Base-by-base conservation (phyloP, 2,797 vertebrate species). In the Remorina albescens region DNA sequence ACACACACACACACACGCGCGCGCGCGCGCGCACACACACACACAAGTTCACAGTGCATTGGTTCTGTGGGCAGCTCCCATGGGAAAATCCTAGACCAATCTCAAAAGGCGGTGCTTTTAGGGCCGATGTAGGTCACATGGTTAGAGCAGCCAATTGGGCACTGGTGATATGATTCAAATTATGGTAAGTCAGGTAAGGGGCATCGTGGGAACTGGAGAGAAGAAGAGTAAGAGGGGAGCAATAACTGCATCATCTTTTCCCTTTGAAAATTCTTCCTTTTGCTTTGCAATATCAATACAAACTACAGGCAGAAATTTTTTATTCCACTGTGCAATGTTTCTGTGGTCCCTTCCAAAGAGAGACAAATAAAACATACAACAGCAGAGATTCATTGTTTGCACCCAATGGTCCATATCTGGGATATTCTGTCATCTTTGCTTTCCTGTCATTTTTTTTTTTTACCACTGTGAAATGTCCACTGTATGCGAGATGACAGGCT, bases 71-170 rank as follows among this genome's bases (percentile, higher is more conserved):
- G 91, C 88, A 83, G 93, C 92, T 95, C 93, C 93, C 94, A 95
- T 95, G 94, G 94, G 94, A 95, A 95, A 95, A 95, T 92, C 89
- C 88, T 86, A 68, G 78, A 85, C 84, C 87, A 88, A 89, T 89
- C 87, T 90, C 74, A 86, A 88, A 89, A 89, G 89, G 92, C 71
- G 71, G 90, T 74, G 70, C 90, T 86, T 86, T 79, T 70, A 46
- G 74, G 74, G 77, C 62, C 42, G 67, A 87, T 78, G 67, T 77
- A 42, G 85, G 93, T 95, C 94, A 95, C 91, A 85, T 95, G 94
- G 86, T 75, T 75, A 6, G 21, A 76, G 65, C 70, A 80, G 73
- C 94, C 94, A 95, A 94, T 95, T 74, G 86, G 74, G 65, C 46
- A 18, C 73, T 7, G 56, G 88, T 88, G 93, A 93, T 93, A 92